phyloP scores from a whole-genome alignment of 1,140 invertebrate genomes.

The Polyergus mexicanus region DNA sequence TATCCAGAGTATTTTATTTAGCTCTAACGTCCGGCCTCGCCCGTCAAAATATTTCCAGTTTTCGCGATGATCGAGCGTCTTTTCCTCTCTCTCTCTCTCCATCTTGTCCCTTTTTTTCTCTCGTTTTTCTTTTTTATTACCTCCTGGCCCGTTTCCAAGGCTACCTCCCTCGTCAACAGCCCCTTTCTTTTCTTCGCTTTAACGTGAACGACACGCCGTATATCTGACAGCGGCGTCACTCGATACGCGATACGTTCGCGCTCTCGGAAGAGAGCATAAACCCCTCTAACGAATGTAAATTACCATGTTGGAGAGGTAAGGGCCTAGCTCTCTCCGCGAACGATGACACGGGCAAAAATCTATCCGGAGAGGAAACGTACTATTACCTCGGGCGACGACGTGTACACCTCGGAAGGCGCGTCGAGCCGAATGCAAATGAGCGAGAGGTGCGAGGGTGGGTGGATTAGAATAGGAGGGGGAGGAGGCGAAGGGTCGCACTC shows the following conservation, averaged over 20 bases:
- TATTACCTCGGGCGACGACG: slow-evolving; percentile 57
- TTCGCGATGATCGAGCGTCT: slow-evolving; percentile 70
- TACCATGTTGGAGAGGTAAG: slow-evolving; percentile 47
- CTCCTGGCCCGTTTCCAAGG: slow-evolving; percentile 65
- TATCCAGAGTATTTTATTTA: slow-evolving; percentile 74
- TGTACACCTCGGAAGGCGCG: slow-evolving; percentile 29
- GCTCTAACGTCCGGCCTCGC: slow-evolving; percentile 26
- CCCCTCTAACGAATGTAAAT: slow-evolving; percentile 58
- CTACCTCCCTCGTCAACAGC: slow-evolving; percentile 25
- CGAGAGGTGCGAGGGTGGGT: slow-evolving; percentile 31
- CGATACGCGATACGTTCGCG: slow-evolving; percentile 64
- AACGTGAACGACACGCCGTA: slow-evolving; percentile 66
- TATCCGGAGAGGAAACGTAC: slow-evolving; percentile 34
- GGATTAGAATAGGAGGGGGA: neutral
- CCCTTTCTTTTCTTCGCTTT: slow-evolving; percentile 47
- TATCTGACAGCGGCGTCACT: slow-evolving; percentile 71
- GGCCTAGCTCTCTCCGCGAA: slow-evolving; percentile 14
- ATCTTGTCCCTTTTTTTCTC: neutral
- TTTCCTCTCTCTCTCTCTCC: neutral
- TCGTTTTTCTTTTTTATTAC: slow-evolving; percentile 11
- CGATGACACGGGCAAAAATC: slow-evolving; percentile 44
- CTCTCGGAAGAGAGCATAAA: slow-evolving; percentile 48
- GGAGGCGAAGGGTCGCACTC: neutral
- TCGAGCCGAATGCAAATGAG: slow-evolving; percentile 52
- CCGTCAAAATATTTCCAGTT: slow-evolving; percentile 75